Base-by-base conservation (phyloP, 1,140 invertebrate genomes). In the Diabrotica undecimpunctata region DNA sequence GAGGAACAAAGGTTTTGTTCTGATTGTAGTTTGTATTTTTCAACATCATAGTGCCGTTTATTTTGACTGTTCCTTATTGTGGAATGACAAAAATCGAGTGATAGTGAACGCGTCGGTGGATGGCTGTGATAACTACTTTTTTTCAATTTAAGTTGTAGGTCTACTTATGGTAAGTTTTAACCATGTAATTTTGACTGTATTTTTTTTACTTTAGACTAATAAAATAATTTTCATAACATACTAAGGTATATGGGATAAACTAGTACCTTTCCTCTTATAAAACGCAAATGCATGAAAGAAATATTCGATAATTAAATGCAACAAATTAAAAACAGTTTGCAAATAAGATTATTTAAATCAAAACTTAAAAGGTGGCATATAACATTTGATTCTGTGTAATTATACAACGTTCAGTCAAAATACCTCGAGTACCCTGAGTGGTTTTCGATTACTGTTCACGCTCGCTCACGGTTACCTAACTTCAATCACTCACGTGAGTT, bases 161-260 rank as follows among this genome's bases (percentile, higher is more conserved):
- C 61, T 54, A 12, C 53, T 36, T 62, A 54, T 62, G 61, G 61
- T 62, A 62, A 62, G 61, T 62, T 62, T 46, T 46, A 11, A 41
- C 39, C 36, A 36, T 62, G 61, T 55, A 62, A 62, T 35, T 54
- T 62, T 54, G 61, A 62, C 52, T 62, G 61, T 62, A 55, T 35
- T 62, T 36, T 54, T 38, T 62, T 39, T 61, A 12, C 38, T 25
- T 12, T 39, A 46, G 61, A 25, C 11, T 5, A 62, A 62, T 62
- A 62, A 61, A 62, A 62, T 25, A 36, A 25, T 36, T 62, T 62
- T 39, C 12, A 36, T 13, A 37, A 11, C 9, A 25, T 38, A 46
- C 51, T 54, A 62, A 62, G 61, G 61, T 62, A 62, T 62, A 53
- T 62, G 61, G 61, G 61, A 62, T 46, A 46, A 46, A 46, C 35